These are phyloP conservation scores for Synanthedon andrenaeformis DNA, from an alignment of 2,888 invertebrate species.

Conservation along the genomic window DNA sequence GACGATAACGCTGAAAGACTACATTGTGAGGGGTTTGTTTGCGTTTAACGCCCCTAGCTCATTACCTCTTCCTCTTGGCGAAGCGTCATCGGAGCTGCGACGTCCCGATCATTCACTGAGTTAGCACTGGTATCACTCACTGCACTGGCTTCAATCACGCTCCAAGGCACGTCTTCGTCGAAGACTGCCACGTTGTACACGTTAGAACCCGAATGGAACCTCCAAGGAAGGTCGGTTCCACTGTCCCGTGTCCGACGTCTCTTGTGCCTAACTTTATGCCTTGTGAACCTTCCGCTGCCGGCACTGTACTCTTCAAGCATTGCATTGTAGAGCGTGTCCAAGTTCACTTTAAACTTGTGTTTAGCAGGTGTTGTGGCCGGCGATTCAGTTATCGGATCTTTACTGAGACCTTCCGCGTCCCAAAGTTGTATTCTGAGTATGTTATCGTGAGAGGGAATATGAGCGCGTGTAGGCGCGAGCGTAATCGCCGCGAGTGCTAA, in stretches of 20 bases:
- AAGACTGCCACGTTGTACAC: slow-evolving; percentile 64
- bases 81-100: slow-evolving; percentile 53
- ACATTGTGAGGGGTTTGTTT: slow-evolving; percentile 41
- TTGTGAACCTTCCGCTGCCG: slow-evolving; percentile 45
- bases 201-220: slow-evolving; percentile 64
- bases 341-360: slow-evolving; percentile 47
- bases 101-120: slow-evolving; percentile 45
- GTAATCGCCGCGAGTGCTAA: slow-evolving; percentile 44
- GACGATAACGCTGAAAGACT: slow-evolving; percentile 58
- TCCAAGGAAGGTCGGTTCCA: slow-evolving; percentile 56
- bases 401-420: slow-evolving; percentile 60
- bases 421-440: slow-evolving; percentile 60
- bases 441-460: slow-evolving; percentile 57
- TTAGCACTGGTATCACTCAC: slow-evolving; percentile 58
- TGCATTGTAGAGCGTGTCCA: slow-evolving; percentile 49
- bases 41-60: slow-evolving; percentile 32
- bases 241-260: slow-evolving; percentile 53
- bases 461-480: slow-evolving; percentile 50
- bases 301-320: slow-evolving; percentile 53
- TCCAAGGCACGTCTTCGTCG: slow-evolving; percentile 67
- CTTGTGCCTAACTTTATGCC: slow-evolving; percentile 62
- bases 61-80: slow-evolving; percentile 60
- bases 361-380: slow-evolving; percentile 19
- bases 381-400: slow-evolving; percentile 34
- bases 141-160: slow-evolving; percentile 59